Conservation (phyloP, 2,888 invertebrate species). For the Caenorhabditis plicata region DNA sequence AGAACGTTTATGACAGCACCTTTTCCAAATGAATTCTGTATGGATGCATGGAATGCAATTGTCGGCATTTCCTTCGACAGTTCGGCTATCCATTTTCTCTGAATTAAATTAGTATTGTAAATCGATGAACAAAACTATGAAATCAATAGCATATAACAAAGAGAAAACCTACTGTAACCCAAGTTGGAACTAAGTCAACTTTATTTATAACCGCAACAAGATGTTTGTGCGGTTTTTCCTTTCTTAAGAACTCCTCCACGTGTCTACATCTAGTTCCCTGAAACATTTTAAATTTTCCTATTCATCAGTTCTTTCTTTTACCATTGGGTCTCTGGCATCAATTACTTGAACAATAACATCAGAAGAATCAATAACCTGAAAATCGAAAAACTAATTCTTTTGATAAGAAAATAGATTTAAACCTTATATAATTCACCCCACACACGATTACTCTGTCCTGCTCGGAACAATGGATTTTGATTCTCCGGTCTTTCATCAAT, state of each 20-base stretch:
- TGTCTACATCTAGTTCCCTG: conserved; percentile 81
- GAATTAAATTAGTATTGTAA: conserved; percentile 17
- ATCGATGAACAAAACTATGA: not conserved
- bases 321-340: conserved; percentile 94
- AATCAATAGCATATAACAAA: too few relatives aligned
- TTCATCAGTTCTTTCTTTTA: conserved; percentile 69
- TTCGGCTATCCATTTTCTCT: conserved; percentile 91
- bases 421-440: conserved; percentile 99
- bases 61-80: conserved; percentile 93
- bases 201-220: conserved; percentile 95
- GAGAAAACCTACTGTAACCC: conserved; percentile 77
- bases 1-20: conserved; percentile 92
- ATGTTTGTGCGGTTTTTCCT: conserved; percentile 93
- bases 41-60: conserved; percentile 95
- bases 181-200: conserved; percentile 83
- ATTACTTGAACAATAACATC: conserved; percentile 93
- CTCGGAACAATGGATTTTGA: conserved; percentile 90
- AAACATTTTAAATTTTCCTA: conserved; percentile 1
- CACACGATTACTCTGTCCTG: conserved; percentile 92
- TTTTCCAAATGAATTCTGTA: conserved; percentile 97
- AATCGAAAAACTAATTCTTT: conserved; percentile 1
- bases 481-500: conserved; percentile 79
- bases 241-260: conserved; percentile 79
- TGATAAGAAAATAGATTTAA: not conserved
- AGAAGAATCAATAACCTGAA: conserved; percentile 83